Base-by-base conservation (phyloP, 2,797 vertebrate genomes). In the Acanthurus lineatus region DNA sequence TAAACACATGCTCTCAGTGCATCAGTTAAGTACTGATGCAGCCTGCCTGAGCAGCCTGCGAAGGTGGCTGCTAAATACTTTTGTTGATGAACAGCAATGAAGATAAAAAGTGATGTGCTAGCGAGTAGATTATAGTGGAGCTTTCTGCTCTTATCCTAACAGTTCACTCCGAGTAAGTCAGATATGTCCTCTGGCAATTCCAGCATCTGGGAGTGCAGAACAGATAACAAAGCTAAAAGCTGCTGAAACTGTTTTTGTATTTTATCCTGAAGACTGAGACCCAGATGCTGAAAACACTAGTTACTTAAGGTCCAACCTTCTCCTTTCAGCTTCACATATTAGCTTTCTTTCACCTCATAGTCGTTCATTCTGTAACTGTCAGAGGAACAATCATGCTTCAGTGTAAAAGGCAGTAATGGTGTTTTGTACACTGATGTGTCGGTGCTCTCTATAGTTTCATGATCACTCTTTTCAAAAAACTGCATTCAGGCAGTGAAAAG, bases 121-220 rank as follows among this genome's bases (percentile, higher is more conserved):
- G 53, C 53, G 32, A 56, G 28, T 28, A 28, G 28, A 28, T 28
- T 2, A 28, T 28, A 7, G 12, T 15, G 38, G 20, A 44, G 40
- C 38, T 61, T 22, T 61, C 58, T 61, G 38, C 58, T 22, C 40
- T 61, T 22, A 61, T 42, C 58, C 58, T 12, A 60, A 22, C 38
- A 20, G 57, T 20, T 59, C 57, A 59, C n/a, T 40, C 20, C 38
- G 35, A 20, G 57, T 20, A 40, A 61, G 59, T 44, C 59, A 44
- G n/a, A 16, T 14, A 61, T 28, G 28, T 28, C 28, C 28, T 28
- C 28, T 28, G 28, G 44, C 38, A 9, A 4, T 9, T 63, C 42
- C 22, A 63, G 22, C 20, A 25, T 15, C 60, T 17, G 22, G 9
- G 32, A 47, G 19, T 5, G 16, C 15, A 19, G 60, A 25, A 5